Conservation (phyloP, 2,888 invertebrate species). For the Tetranychus truncatus region DNA sequence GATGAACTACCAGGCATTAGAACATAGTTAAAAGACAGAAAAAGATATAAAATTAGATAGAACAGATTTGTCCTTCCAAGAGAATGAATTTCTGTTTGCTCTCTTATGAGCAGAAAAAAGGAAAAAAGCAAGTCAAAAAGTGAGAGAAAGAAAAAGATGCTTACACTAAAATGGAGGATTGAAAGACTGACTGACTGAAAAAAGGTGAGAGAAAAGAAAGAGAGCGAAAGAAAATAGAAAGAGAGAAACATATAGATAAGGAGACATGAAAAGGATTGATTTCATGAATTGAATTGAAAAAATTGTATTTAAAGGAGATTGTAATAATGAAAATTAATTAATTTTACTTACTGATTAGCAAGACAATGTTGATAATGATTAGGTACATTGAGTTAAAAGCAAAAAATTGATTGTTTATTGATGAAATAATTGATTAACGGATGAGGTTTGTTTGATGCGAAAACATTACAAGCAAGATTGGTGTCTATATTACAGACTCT, state of each 20-base stretch:
- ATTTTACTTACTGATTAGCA: not conserved
- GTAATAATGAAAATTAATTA: not conserved
- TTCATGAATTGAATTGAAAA: not conserved
- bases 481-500: no score
- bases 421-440: not conserved
- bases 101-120: not conserved
- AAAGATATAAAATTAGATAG: not conserved
- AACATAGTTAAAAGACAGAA: not conserved
- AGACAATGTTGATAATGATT: not conserved
- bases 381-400: not conserved
- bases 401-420: not conserved
- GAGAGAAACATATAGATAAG: not conserved
- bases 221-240: not conserved
- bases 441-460: no score
- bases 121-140: not conserved
- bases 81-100: not conserved
- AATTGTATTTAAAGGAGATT: not conserved
- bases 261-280: not conserved
- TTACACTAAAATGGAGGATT: not conserved
- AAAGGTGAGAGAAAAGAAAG: conserved; percentile 8
- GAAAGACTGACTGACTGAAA: not conserved
- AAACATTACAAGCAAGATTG: no score
- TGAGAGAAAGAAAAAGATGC: conserved; percentile 1
- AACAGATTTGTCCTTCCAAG: not conserved
- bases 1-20: not conserved